A percentile compares a stretch with the other conserved stretches of the same genome.
phyloP scores from a whole-genome alignment of 2,888 invertebrate species.

The Leucophenga montana region DNA sequence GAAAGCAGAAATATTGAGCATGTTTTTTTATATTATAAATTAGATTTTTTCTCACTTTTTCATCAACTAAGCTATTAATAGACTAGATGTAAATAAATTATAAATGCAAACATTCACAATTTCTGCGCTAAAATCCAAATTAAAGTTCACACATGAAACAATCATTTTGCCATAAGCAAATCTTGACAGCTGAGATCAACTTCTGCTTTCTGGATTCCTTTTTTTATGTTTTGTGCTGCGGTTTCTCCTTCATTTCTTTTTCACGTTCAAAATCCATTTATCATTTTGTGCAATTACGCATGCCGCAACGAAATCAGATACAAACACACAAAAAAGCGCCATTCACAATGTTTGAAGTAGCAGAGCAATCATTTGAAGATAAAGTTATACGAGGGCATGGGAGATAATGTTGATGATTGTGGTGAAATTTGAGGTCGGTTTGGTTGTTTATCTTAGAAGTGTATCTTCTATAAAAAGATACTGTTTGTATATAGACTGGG shows the following conservation, averaged over 20 bases:
- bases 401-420: conserved; percentile 9
- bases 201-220: neutral
- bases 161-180: conserved; percentile 1
- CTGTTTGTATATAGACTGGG: neutral
- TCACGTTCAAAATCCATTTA: conserved; percentile 9
- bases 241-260: neutral
- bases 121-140: neutral
- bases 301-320: neutral
- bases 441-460: neutral
- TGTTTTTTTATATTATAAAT: too few species aligned
- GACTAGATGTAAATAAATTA: too few species aligned
- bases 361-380: too few species aligned
- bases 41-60: too few species aligned
- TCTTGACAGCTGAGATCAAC: neutral
- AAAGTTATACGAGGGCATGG: too few species aligned
- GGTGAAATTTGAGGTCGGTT: conserved; percentile 12
- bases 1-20: too few species aligned
- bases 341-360: too few species aligned
- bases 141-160: neutral
- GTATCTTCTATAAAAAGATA: too few species aligned
- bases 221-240: neutral
- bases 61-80: too few species aligned
- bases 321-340: too few species aligned
- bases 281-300: conserved; percentile 19
- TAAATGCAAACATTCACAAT: too few species aligned